Percentiles rank a stretch among this genome's conserved stretches.
These are phyloP conservation scores for Cettia cetti DNA, from an alignment of 2,113 vertebrate species.

Conservation along the genomic window DNA sequence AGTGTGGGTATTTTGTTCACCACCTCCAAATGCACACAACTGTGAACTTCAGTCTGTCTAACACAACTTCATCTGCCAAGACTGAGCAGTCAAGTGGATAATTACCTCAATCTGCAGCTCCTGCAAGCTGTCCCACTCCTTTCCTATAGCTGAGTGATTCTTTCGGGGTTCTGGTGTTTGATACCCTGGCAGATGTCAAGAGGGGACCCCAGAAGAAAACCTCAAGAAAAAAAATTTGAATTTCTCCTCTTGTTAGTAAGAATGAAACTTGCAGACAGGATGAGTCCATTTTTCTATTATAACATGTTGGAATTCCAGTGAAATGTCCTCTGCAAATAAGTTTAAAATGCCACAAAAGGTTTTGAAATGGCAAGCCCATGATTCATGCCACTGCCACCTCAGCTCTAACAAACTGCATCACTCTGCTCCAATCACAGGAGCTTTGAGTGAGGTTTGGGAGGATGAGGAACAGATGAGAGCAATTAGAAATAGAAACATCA, in stretches of 20 bases:
- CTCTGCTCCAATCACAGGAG: neutral
- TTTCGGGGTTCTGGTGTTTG: neutral
- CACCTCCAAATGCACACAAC: neutral
- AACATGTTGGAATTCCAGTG: neutral
- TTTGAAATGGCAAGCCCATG: neutral
- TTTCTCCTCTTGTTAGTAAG: neutral
- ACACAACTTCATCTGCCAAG: neutral
- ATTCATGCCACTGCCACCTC: neutral
- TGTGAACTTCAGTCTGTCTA: neutral
- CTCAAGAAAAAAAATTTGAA: neutral
- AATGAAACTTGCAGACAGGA: neutral
- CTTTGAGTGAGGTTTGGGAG: neutral
- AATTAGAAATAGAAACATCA: neutral
- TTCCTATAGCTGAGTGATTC: neutral
- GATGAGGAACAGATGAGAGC: neutral
- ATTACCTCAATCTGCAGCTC: neutral
- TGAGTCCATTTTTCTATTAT: neutral
- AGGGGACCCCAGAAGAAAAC: neutral
- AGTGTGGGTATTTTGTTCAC: neutral
- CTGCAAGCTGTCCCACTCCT: neutral
- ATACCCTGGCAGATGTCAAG: neutral
- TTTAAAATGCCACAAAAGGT: neutral
- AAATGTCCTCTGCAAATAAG: neutral
- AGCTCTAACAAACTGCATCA: neutral
- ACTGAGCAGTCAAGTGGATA: neutral